Base-by-base conservation (phyloP, 2,797 vertebrate species). In the Pygocentrus nattereri region DNA sequence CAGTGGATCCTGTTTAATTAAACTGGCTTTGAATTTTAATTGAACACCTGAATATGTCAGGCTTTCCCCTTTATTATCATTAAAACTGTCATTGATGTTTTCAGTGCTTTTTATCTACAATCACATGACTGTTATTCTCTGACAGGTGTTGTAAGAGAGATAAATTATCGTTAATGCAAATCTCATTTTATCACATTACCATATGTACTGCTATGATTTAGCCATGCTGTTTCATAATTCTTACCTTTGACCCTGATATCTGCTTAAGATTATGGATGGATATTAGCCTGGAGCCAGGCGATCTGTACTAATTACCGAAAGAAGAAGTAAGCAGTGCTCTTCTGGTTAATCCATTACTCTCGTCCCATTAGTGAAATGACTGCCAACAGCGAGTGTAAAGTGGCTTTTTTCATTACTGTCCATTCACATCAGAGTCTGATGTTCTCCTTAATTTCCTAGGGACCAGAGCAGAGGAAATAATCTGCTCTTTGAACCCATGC, bases 291-390 rank as follows among this genome's bases (percentile, higher is more conserved):
- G 41, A 86, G 64, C 84, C 84, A 82, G 78, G 68, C 80, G 69
- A 81, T 89, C 87, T 91, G 87, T 87, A 75, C 86, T 91, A 85
- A 90, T 90, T 87, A 89, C 72, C 81, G 65, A 78, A 82, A 78
- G 61, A 80, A 79, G 72, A 31, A 70, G 34, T 61, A 76, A 50
- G 67, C 68, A 72, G 50, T 81, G 38, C 49, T 83, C 79, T 71
- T 70, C 25, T 80, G 34, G 59, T 73, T 81, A 77, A 86, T 83
- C 69, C 81, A 31, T 50, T 34, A 50, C 82, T 73, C 84, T 76
- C 59, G 71, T 79, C 81, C 84, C 77, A 84, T 88, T 85, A 87
- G 74, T 75, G 27, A 47, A 85, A 85, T 82, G 78, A 83, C 49
- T 58, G 82, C 81, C 41, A 64, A 8, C 64, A 75, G 65, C 79